Base-by-base conservation (phyloP, 2,797 vertebrate species). In the Schizothorax lantsangensis region DNA sequence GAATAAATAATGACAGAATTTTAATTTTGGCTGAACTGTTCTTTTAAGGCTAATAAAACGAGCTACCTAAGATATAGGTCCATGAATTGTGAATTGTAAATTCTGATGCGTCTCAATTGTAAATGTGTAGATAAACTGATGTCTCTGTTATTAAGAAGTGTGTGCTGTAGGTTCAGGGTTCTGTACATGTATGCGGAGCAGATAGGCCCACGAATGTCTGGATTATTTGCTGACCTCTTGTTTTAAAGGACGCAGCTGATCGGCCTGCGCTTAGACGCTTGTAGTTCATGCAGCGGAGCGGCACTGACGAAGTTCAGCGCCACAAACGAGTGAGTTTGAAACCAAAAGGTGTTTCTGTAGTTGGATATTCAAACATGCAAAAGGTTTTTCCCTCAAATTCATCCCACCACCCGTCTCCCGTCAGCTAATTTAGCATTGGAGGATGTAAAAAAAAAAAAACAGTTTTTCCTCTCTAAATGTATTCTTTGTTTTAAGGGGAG, bases 71-170 rank as follows among this genome's bases (percentile, higher is more conserved):
- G 36, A 83, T 64, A 79, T 43, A 75, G 81, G 68, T 86, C 62
- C 81, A 49, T 26, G 5, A 59, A 54, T 26, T 74, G n/a, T n/a
- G n/a, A n/a, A 73, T 81, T 80, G 77, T 86, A 80, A 64, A 85
- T 87, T 88, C 43, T 59, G 69, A 64, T 85, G 40, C 17, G 86
- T 79, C 47, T 84, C 9, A 49, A 62, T 87, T 90, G 86, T 90
- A 90, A 77, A 89, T 89, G 71, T 89, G 88, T 90, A 88, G 78
- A 89, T 90, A 88, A 45, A 78, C 66, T 73, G 74, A 84, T 72
- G 62, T 84, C 38, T 87, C 68, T 87, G 71, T 82, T 75, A 26
- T 71, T 64, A 45, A 87, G 83, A 84, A 81, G 77, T 54, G 59
- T 86, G 62, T 79, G 79, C 57, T 83, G 23, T 79, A 79, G 57